Percentiles rank a stretch among this genome's conserved stretches.
Conservation (phyloP, 2,888 invertebrate species). For the Teleogryllus oceanicus region DNA sequence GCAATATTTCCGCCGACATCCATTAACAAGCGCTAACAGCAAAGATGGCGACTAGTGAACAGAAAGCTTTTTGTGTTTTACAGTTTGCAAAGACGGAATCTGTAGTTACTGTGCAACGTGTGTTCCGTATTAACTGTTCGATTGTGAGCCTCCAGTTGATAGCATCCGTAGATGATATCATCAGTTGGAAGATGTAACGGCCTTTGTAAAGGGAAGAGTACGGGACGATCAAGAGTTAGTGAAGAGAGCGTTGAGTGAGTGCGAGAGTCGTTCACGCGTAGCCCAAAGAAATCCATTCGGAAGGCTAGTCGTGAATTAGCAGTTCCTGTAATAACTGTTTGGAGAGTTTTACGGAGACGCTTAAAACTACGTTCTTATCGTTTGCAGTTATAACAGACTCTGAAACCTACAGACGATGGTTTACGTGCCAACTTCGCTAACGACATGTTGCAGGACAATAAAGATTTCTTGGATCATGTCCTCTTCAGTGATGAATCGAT, state of each 20-base stretch:
- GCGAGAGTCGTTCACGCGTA: conserved; percentile 4
- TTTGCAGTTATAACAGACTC: conserved; percentile 19
- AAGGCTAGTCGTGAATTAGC: conserved; percentile 27
- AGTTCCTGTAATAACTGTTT: background rate
- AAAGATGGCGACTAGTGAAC: conserved; percentile 23
- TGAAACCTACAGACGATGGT: conserved; percentile 2
- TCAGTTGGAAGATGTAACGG: background rate
- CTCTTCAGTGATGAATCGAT: conserved; percentile 23
- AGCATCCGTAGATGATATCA: conserved; percentile 18
- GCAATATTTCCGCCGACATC: conserved; percentile 18
- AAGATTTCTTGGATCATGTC: background rate
- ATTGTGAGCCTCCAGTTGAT: background rate
- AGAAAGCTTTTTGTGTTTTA: conserved; percentile 21
- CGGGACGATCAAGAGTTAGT: conserved; percentile 22
- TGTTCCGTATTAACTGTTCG: background rate
- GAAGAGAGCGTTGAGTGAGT: conserved; percentile 18
- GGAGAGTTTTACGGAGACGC: conserved; percentile 25
- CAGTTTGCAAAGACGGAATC: background rate
- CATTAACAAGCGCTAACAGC: background rate
- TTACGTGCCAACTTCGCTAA: background rate
- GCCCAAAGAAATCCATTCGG: conserved; percentile 26
- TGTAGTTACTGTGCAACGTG: conserved; percentile 22
- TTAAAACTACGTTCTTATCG: conserved; percentile 27
- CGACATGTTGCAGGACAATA: conserved; percentile 18
- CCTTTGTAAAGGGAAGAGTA: conserved; percentile 12